Base-by-base conservation (phyloP, 2,797 vertebrate genomes). In the Malurus splendens region DNA sequence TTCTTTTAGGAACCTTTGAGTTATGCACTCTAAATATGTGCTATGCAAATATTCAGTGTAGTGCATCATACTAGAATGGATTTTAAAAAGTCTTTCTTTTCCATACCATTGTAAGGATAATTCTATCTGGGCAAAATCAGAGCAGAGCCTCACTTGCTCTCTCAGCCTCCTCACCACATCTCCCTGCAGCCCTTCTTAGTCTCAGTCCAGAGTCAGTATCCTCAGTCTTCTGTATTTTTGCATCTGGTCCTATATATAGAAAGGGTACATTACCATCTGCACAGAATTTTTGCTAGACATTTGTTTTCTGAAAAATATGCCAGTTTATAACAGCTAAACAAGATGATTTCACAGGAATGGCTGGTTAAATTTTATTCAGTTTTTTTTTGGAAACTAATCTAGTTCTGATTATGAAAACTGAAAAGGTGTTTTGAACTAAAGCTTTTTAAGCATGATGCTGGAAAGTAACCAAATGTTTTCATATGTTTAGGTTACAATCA, bases 401-500 rank as follows among this genome's bases (percentile, higher is more conserved):
- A 14, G 14, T 73, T 75, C 17, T 54, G 44, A 51, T 75, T 84
- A 75, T 52, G 45, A 77, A 55, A 82, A 51, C 30, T 61, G 78
- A 51, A 51, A 38, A 45, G 57, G 38, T 13, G 7, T 44, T 66
- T 74, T 17, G 52, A 27, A 19, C 28, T 74, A 47, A 61, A 90
- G 39, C 15, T 81, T 68, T 82, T 76, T 15, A 20, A 72, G 32
- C 8, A 15, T 55, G 38, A 41, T 92, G 57, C 42, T 88, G 64
- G 23, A 45, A 74, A 67, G 52, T 92, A 90, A 92, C 33, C 18
- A n/a, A 39, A 32, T 86, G 27, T 88, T 55, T 74, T 86, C 12
- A 18, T 74, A 6, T 87, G 2, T 85, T 61, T 93, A 99, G 99
- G 98, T 99, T 87, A 99, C 98, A 7, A 99, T 99, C 95, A 98